phyloP scores from a whole-genome alignment of 1,140 invertebrate genomes.

The Brachionus calyciflorus region DNA sequence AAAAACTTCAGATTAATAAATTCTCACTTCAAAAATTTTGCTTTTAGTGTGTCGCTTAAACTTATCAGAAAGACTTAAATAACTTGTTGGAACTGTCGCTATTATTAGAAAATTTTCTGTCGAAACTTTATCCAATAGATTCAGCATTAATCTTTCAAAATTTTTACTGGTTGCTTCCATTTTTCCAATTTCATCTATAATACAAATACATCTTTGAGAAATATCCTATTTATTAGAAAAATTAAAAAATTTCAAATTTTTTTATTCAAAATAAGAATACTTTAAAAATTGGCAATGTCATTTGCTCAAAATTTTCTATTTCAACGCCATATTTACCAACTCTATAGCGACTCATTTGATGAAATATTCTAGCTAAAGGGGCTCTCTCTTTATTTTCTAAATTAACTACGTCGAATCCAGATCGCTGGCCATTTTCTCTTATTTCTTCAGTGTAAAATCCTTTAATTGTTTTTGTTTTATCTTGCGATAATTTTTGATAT shows the following conservation, averaged over 20 bases:
- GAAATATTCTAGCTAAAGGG: background rate
- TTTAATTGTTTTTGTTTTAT: background rate
- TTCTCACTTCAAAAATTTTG: slow-evolving; percentile 12
- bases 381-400: background rate
- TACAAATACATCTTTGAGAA: background rate
- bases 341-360: background rate
- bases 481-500: background rate
- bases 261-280: background rate
- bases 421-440: background rate
- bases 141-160: slow-evolving; percentile 23
- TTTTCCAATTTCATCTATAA: slow-evolving; percentile 41
- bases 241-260: background rate
- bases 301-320: slow-evolving; percentile 19
- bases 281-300: slow-evolving; percentile 7
- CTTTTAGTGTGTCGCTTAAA: background rate
- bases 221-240: background rate
- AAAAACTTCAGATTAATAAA: background rate
- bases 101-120: slow-evolving; percentile 27
- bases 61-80: slow-evolving; percentile 32
- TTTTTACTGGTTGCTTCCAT: slow-evolving; percentile 32
- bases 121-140: background rate
- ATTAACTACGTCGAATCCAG: slow-evolving; percentile 43
- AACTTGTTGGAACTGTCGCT: slow-evolving; percentile 19
- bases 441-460: slow-evolving; percentile 43
- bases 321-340: slow-evolving; percentile 35